Base-by-base conservation (phyloP, 1,140 invertebrate genomes). In the Uloborus diversus region DNA sequence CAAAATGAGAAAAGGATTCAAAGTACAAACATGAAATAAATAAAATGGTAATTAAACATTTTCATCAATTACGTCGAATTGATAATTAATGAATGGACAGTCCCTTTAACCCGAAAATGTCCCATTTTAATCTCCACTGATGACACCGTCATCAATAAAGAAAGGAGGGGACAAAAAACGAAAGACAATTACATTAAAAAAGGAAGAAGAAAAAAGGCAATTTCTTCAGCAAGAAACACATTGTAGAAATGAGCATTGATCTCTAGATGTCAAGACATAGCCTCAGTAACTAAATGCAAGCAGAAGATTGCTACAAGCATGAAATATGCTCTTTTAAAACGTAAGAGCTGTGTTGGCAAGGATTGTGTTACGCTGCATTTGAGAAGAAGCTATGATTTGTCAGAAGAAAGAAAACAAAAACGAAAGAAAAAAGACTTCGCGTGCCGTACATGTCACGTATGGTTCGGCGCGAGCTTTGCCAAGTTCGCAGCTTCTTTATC, bases 281-380 rank as follows among this genome's bases (percentile, higher is more conserved):
- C 68, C 68, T 70, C 68, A 70, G 68, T 53, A 70, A 49, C 57
- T 70, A 70, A 57, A 53, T 28, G 33, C n/a, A 70, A 17, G 33
- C n/a, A 37, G 27, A 27, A 70, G 28, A 70, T 70, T 70, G 68
- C 27, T 35, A 47, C 37, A 28, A 57, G 17, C 23, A 57, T 70
- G 49, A 70, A 70, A 57, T 57, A 70, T 70, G 57, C 37, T 42
- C 57, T 70, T 53, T 17, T 70, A 70, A 70, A 70, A 32, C 49
- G 33, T 57, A 35, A 25, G 28, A n/a, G 64, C 64, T 30, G 51
- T n/a, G 51, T 25, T n/a, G 51, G 30, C 28, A 53, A 30, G 27
- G 9, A 42, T 32, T 17, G n/a, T 70, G 68, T 32, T 59, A 56
- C 53, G 32, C 37, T 20, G 32, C 47, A 53, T 35, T 69, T 49